A percentile compares a stretch with the other conserved stretches of the same genome.
Conservation (phyloP, 2,888 invertebrate genomes). For the Eilema caniola region DNA sequence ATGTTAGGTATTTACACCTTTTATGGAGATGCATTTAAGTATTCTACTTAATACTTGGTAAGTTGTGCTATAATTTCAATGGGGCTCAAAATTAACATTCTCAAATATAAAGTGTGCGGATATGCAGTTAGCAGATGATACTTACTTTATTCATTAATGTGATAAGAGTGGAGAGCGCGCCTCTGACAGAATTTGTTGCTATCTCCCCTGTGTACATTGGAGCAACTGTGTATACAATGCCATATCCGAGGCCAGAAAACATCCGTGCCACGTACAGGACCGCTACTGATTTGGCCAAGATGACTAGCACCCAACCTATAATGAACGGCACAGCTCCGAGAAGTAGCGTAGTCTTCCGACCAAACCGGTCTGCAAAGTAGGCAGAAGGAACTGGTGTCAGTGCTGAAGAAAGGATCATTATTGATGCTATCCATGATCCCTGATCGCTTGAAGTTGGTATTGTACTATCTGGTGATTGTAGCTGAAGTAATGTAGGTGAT, state of each 20-base stretch:
- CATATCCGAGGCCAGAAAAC: constrained; percentile 89
- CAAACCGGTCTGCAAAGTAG: constrained; percentile 88
- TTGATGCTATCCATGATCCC: constrained; percentile 89
- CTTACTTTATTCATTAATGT: constrained; percentile 87
- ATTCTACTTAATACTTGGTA: not conserved
- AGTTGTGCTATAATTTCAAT: no score
- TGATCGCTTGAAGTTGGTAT: constrained; percentile 83
- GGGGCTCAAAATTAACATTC: no score
- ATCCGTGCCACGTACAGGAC: constrained; percentile 87
- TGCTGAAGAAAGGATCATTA: constrained; percentile 89
- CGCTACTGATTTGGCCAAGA: constrained; percentile 85
- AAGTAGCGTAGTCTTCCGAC: constrained; percentile 89
- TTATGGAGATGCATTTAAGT: not conserved
- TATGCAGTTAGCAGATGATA: constrained; percentile 25
- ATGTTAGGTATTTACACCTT: not conserved
- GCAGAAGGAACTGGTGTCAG: constrained; percentile 88
- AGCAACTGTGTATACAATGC: constrained; percentile 87
- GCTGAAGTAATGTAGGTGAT: constrained; percentile 86
- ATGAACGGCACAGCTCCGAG: constrained; percentile 88
- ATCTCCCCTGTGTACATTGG: constrained; percentile 89
- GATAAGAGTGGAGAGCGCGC: constrained; percentile 88
- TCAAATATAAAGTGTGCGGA: not conserved
- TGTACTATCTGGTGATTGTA: constrained; percentile 75
- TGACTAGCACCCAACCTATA: constrained; percentile 88
- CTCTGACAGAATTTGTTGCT: constrained; percentile 87